Evolutionary conservation across 2,797 vertebrate species (phyloP), one percentile per base, ranked within the genome.

Genomic region (Enteromius treurensis): DNA sequence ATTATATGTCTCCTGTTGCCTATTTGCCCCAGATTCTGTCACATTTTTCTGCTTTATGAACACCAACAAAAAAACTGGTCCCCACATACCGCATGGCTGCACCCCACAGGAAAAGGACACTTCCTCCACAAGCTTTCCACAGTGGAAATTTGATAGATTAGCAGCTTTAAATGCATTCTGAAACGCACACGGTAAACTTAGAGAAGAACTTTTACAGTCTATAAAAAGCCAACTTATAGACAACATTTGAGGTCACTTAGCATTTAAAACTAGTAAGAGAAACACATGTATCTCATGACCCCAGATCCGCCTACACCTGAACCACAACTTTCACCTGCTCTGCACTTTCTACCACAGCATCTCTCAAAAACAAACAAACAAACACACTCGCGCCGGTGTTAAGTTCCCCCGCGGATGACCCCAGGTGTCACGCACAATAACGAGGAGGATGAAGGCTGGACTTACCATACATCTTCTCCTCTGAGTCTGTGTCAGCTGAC

Each of bases 391-490:
- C 70, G 21, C 7, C 7, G 53, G 55, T 84, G 42, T 84, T 42
- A 64, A 75, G 47, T 76, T 78, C 34, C 79, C 77, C 55, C 49
- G 65, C 62, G 19, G 70, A 45, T 76, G 45, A 42, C 71, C 2
- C 4, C 15, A 3, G 75, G 45, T 51, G 69, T 85, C 81, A 81
- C 26, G 64, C 71, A 47, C 75, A 69, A 65, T 58, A 80, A 67
- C 40, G 3, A 76, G 62, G 67, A 68, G 21, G 71, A 69, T 77
- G 68, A 70, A 67, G 42, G 34, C 65, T 90, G 89, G 92, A 97
- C 97, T 98, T 93, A 99, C 98, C 97, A 90, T 97, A 97, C 93
- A 98, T 97, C 96, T 97, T 98, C 96, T 94, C 96, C 92, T 97
- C 96, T 93, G 95, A 95, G 93, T 97, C 97, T 92, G 96, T 95